Evolutionary conservation across 2,888 invertebrate genomes (phyloP), one percentile per base, ranked within the genome.

Genomic region (Folsomia candida): DNA sequence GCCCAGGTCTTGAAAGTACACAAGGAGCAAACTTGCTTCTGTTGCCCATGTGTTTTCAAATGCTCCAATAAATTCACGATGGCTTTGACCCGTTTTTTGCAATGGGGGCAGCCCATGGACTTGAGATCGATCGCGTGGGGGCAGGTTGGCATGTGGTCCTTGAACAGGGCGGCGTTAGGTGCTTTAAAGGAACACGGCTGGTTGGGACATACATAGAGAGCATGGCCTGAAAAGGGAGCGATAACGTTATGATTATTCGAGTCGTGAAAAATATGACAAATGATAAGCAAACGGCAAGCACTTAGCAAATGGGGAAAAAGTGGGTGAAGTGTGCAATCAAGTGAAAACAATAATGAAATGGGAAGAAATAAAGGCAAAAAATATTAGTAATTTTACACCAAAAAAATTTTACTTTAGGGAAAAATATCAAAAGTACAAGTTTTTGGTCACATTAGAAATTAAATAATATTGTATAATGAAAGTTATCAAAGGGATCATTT

Each of bases 1-100:
- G 76, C 70, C 69, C 76, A 76, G 20, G 72, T 74, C n/a, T 67
- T 83, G 68, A 83, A 81, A 51, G 84, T 81, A 80, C 90, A 90
- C 27, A 88, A 64, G 3, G 86, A 85, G 79, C 90, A 90, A 11
- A 85, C 83, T 73, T 86, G 88, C 11, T 87, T 83, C 76, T 86
- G 85, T 0, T 85, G 81, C 0, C 88, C 88, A 74, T 90, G 90
- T 1, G 83, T 81, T 74, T 85, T 86, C 20, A 90, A 81, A 80
- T 90, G 90, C 4, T 87, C 86, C 14, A 87, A 79, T 24, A 89
- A 82, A 51, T 84, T 83, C 9, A 22, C 74, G 1, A 78, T 62
- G 51, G 79, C 84, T 70, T 85, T 84, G 63, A 87, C 85, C 4
- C 80, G 78, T 75, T 85, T 85, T 20, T 81, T 81, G 76, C 87